Evolutionary conservation across 2,888 invertebrate species (phyloP).

Genomic region (Phyllotreta cruciferae): DNA sequence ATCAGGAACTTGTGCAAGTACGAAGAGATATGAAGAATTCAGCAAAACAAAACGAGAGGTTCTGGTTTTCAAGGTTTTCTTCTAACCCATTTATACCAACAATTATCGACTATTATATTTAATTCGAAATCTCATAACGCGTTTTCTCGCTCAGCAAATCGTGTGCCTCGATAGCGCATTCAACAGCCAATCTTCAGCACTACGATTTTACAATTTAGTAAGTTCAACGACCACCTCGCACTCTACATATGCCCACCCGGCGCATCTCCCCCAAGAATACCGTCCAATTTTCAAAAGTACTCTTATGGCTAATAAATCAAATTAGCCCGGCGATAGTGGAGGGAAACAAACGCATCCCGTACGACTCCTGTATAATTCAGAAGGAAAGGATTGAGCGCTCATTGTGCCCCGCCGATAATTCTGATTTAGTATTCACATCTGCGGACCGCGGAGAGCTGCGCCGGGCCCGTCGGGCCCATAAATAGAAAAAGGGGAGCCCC

Average conservation of each 20-base stretch:
- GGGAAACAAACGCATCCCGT: slow-evolving; percentile 23
- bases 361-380: slow-evolving; percentile 33
- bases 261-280: slow-evolving; percentile 12
- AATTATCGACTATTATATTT: slow-evolving; percentile 20
- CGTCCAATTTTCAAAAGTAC: slow-evolving; percentile 30
- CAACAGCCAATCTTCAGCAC: too few species aligned
- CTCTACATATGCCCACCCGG: not conserved
- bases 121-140: too few species aligned
- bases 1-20: too few species aligned
- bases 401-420: slow-evolving; percentile 42
- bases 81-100: slow-evolving; percentile 24
- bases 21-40: too few species aligned
- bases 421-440: slow-evolving; percentile 48
- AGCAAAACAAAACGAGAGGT: slow-evolving; percentile 22
- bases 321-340: slow-evolving; percentile 31
- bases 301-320: slow-evolving; percentile 32
- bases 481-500: slow-evolving; percentile 31
- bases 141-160: too few species aligned
- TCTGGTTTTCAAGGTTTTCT: slow-evolving; percentile 28
- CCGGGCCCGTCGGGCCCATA: slow-evolving; percentile 42
- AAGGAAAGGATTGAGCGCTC: slow-evolving; percentile 37
- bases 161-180: too few species aligned
- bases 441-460: slow-evolving; percentile 33
- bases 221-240: slow-evolving; percentile 2
- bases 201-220: not conserved